Conservation (phyloP, 2,888 invertebrate genomes). For the Pristionchus entomophagus region DNA sequence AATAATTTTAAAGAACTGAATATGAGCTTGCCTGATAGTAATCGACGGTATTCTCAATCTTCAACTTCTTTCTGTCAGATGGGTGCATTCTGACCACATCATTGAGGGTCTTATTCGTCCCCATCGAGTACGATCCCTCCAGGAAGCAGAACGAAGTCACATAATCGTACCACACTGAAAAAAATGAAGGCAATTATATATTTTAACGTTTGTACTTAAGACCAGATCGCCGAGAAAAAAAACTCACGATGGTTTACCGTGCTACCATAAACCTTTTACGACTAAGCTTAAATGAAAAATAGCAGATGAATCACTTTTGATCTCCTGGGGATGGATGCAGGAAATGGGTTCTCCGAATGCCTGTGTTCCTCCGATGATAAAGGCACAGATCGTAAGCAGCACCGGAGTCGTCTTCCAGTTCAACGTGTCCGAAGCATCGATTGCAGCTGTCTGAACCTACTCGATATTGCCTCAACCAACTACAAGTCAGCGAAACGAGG, state of each 20-base stretch:
- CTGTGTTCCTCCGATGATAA: conserved; percentile 2
- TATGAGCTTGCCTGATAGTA: background rate
- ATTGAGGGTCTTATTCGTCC: conserved; percentile 28
- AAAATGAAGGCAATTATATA: too few species aligned
- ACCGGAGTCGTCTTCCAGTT: conserved; percentile 25
- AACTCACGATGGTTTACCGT: background rate
- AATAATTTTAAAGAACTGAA: background rate
- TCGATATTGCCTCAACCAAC: too few species aligned
- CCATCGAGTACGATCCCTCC: conserved; percentile 55
- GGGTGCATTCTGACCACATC: conserved; percentile 19
- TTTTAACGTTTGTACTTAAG: too few species aligned
- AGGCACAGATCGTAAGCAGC: background rate
- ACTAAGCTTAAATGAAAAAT: background rate
- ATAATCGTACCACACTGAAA: conserved; percentile 50
- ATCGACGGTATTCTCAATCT: background rate
- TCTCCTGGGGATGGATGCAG: background rate
- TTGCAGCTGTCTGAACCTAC: background rate
- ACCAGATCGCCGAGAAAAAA: too few species aligned
- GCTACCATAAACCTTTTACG: background rate
- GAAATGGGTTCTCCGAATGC: conserved; percentile 10
- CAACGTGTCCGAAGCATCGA: background rate
- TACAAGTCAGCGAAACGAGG: too few species aligned
- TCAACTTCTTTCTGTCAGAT: background rate
- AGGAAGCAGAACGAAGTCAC: conserved; percentile 54
- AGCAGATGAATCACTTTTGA: background rate